A percentile compares a stretch with the other conserved stretches of the same genome.
phyloP scores from a whole-genome alignment of 2,888 invertebrate genomes.

The Nomada fabriciana region DNA sequence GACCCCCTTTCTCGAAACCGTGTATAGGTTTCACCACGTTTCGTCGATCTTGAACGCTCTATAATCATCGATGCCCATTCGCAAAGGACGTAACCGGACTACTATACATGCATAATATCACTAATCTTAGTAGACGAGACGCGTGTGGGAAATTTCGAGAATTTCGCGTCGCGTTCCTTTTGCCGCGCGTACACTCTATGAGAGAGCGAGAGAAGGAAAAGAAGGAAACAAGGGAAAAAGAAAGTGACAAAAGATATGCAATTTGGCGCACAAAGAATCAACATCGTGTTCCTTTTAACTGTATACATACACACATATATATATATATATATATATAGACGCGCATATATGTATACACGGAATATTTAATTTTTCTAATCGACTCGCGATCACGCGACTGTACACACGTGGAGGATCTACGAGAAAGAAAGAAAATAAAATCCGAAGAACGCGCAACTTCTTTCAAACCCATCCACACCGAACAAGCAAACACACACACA shows the following conservation, averaged over 20 bases:
- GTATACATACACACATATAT: constrained; percentile 31
- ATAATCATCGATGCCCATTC: constrained; percentile 28
- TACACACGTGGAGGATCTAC: constrained; percentile 27
- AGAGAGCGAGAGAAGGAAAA: too few relatives aligned
- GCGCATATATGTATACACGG: constrained; percentile 26
- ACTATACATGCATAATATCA: constrained; percentile 34
- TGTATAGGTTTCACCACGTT: constrained; percentile 31
- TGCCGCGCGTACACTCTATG: constrained; percentile 22
- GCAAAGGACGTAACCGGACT: constrained; percentile 23
- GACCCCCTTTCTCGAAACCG: constrained; percentile 23
- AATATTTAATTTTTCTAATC: constrained; percentile 63
- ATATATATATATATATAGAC: constrained; percentile 16
- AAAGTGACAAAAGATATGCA: constrained; percentile 31
- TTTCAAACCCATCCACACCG: not conserved
- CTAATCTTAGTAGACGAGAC: constrained; percentile 60
- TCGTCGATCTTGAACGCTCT: constrained; percentile 33
- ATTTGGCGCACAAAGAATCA: constrained; percentile 67
- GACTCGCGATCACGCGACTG: constrained; percentile 41
- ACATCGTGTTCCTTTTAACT: constrained; percentile 59
- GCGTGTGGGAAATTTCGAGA: not conserved
- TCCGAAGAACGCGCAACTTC: constrained; percentile 34
- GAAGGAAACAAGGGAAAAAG: not conserved
- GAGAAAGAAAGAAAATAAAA: constrained; percentile 2
- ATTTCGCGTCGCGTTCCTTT: not conserved
- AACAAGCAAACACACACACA: not conserved